These are phyloP conservation scores for Xestobium rufovillosum DNA, from an alignment of 2,888 invertebrate genomes.

Conservation along the genomic window DNA sequence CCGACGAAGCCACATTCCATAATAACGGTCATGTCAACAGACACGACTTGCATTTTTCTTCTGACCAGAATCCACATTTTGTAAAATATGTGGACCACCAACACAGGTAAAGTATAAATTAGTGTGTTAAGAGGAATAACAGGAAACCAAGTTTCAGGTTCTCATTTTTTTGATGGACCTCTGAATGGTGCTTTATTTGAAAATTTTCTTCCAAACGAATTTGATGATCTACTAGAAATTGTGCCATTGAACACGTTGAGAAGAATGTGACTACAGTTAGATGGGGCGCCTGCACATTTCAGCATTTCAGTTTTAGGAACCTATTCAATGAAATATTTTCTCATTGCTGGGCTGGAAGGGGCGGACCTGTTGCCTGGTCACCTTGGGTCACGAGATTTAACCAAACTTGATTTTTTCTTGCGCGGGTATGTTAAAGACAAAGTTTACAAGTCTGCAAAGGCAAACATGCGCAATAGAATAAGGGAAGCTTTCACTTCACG, in stretches of 20 bases:
- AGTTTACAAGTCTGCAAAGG: no score
- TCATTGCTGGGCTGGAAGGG: background rate
- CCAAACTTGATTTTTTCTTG: no score
- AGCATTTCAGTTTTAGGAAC: background rate
- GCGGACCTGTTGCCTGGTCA: background rate
- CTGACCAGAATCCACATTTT: background rate
- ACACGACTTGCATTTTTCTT: background rate
- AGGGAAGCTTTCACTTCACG: no score
- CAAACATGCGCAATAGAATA: no score
- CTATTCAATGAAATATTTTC: no score
- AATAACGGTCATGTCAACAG: no score
- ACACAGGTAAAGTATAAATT: conserved; percentile 2
- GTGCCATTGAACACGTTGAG: background rate
- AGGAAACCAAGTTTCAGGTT: background rate
- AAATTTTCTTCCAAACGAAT: background rate
- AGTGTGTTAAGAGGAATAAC: conserved; percentile 1
- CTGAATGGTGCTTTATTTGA: background rate
- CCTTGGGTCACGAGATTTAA: no score
- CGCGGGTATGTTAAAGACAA: no score
- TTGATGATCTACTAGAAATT: conserved; percentile 1
- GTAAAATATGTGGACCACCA: background rate
- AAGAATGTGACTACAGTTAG: conserved; percentile 1
- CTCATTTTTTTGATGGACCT: conserved; percentile 4
- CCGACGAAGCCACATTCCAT: no score
- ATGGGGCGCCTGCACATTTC: conserved; percentile 2